Percentiles rank a stretch among this genome's conserved stretches.
phyloP scores from a whole-genome alignment of 2,888 invertebrate species.

The Pristionchus japonicus region DNA sequence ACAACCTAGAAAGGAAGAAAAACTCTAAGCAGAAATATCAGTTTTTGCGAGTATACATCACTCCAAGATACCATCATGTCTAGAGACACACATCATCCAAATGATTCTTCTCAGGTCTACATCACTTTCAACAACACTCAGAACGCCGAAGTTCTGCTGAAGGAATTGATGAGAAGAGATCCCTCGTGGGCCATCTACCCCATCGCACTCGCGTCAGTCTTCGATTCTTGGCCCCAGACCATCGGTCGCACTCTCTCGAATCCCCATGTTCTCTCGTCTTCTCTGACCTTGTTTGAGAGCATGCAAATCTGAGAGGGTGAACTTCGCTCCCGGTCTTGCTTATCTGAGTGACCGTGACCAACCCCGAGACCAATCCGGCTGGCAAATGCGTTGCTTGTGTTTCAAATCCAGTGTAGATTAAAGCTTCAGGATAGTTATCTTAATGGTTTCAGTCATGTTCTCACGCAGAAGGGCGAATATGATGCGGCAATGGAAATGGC shows the following conservation, averaged over 20 bases:
- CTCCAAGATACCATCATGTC: too few relatives aligned
- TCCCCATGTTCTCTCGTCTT: too few relatives aligned
- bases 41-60: background rate
- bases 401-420: background rate
- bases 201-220: slow-evolving; percentile 20
- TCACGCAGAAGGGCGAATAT: background rate
- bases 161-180: slow-evolving; percentile 42
- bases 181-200: slow-evolving; percentile 26
- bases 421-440: background rate
- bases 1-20: too few relatives aligned
- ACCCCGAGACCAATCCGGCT: background rate
- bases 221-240: background rate
- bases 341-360: background rate
- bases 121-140: slow-evolving; percentile 41
- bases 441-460: slow-evolving; percentile 13
- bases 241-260: background rate
- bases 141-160: slow-evolving; percentile 33
- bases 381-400: background rate
- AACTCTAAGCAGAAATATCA: too few relatives aligned
- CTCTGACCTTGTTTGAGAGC: background rate
- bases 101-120: background rate
- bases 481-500: background rate
- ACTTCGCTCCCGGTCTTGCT: background rate
- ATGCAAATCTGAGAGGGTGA: background rate
- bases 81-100: background rate